A percentile compares a stretch with the other conserved stretches of the same genome.
phyloP scores from a whole-genome alignment of 2,888 invertebrate species.

The Nowickia ferox region DNA sequence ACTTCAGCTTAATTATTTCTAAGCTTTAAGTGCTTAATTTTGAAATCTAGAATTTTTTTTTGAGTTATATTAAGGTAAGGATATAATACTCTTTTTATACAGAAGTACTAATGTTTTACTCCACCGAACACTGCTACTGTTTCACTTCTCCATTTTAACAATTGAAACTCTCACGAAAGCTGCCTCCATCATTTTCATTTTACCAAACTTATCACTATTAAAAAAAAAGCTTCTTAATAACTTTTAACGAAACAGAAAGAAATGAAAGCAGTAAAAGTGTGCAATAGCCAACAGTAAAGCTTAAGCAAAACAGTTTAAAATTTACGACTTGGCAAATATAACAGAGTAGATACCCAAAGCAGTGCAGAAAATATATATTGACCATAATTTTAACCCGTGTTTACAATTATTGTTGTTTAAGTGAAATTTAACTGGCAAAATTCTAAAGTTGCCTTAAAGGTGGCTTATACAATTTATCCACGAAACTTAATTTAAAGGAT shows the following conservation, averaged over 20 bases:
- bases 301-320: slow-evolving; percentile 15
- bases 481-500: slow-evolving; percentile 26
- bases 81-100: no score
- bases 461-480: background rate
- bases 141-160: background rate
- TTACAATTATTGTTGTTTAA: slow-evolving; percentile 51
- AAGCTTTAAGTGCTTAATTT: no score
- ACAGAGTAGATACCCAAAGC: background rate
- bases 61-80: no score
- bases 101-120: background rate
- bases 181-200: background rate
- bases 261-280: no score
- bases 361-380: background rate
- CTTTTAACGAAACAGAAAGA: no score
- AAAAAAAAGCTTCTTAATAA: no score
- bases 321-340: slow-evolving; percentile 25
- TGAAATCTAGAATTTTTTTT: no score
- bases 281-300: background rate
- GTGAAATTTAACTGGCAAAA: slow-evolving; percentile 27
- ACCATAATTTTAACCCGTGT: slow-evolving; percentile 40
- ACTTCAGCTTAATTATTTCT: no score
- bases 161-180: background rate
- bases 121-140: background rate
- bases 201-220: background rate
- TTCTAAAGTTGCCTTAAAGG: slow-evolving; percentile 37